A percentile compares a stretch with the other conserved stretches of the same genome.
Evolutionary conservation across 2,888 invertebrate species (phyloP).

Genomic region (Ennomos erosarius): DNA sequence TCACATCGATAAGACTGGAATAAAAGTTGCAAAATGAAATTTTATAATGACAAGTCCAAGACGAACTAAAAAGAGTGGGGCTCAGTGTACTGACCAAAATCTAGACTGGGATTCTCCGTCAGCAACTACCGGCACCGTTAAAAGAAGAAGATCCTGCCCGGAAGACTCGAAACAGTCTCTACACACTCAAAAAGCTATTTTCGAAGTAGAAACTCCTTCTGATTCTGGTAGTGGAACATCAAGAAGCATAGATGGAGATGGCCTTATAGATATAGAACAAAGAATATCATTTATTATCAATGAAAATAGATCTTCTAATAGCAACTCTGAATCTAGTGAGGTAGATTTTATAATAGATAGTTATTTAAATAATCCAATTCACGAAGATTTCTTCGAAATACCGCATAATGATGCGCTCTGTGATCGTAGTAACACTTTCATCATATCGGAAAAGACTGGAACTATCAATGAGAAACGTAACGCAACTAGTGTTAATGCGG

Average conservation of each 20-base stretch:
- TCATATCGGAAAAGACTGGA: conserved; percentile 56
- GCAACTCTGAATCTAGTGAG: conserved; percentile 78
- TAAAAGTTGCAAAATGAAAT: conserved; percentile 63
- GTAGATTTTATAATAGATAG: conserved; percentile 74
- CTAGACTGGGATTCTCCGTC: conserved; percentile 91
- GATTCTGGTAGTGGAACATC: conserved; percentile 77
- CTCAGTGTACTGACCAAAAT: conserved; percentile 68
- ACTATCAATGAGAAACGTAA: conserved; percentile 54
- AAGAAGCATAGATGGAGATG: conserved; percentile 68
- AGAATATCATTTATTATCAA: conserved; percentile 80
- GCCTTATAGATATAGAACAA: conserved; percentile 76
- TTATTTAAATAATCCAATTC: conserved; percentile 62
- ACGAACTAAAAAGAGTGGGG: conserved; percentile 74
- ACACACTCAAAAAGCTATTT: conserved; percentile 61
- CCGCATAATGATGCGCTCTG: conserved; percentile 60
- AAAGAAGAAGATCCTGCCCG: conserved; percentile 85
- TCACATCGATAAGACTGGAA: conserved; percentile 40
- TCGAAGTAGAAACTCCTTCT: conserved; percentile 73
- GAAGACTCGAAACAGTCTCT: conserved; percentile 61
- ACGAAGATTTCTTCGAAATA: conserved; percentile 53
- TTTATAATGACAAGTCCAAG: conserved; percentile 83
- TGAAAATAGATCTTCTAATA: conserved; percentile 78
- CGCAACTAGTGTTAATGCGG: conserved; percentile 45
- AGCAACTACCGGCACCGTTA: conserved; percentile 89
- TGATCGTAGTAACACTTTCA: conserved; percentile 73